Conservation (phyloP, 2,888 invertebrate genomes). For the Cosmia pyralina region DNA sequence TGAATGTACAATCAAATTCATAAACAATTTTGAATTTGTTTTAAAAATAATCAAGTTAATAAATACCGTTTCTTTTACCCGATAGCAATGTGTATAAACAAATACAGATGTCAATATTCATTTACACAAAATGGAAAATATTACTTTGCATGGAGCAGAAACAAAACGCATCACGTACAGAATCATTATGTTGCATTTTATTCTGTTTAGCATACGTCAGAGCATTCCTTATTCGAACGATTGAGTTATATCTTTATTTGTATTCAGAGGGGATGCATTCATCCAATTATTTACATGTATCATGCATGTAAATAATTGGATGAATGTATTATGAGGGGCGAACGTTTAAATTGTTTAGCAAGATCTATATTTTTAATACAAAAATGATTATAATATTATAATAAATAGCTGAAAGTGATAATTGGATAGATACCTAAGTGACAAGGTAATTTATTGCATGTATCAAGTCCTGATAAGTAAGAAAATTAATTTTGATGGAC, state of each 20-base stretch:
- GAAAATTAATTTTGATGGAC: not conserved
- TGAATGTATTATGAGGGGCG: conserved; percentile 5
- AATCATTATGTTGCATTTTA: conserved; percentile 36
- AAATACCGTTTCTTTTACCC: not conserved
- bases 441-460: conserved; percentile 16
- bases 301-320: conserved; percentile 43
- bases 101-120: not conserved
- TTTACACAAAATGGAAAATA: not conserved
- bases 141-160: conserved; percentile 10
- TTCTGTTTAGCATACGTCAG: conserved; percentile 46
- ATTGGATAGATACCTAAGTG: conserved; percentile 8
- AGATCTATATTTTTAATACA: not conserved
- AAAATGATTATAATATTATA: no score
- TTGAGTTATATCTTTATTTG: conserved; percentile 45
- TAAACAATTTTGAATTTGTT: no score
- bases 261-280: conserved; percentile 43
- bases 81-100: not conserved
- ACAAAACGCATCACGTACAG: conserved; percentile 19
- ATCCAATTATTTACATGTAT: no score
- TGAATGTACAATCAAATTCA: not conserved
- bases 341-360: conserved; percentile 7
- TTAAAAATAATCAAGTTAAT: not conserved
- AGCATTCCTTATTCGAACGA: conserved; percentile 30
- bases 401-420: not conserved
- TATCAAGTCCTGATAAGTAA: not conserved